These are phyloP conservation scores for Platycercus adscitus DNA, from an alignment of 2,113 vertebrate species.

Conservation along the genomic window DNA sequence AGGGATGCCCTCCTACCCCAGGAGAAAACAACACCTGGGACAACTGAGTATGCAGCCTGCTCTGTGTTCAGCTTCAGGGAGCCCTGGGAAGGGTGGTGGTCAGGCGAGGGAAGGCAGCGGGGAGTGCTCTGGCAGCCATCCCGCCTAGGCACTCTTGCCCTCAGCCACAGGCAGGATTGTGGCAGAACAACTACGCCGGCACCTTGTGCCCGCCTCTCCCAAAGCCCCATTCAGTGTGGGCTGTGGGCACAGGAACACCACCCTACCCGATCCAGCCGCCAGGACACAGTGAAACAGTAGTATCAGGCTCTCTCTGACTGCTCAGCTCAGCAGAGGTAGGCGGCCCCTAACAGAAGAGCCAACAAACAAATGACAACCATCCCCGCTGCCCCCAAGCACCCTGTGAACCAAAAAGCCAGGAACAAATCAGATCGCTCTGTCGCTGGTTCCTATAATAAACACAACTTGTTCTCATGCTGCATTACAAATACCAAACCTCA, in stretches of 20 bases:
- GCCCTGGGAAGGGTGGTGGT: neutral
- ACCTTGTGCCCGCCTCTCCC: neutral
- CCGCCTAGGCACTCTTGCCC: neutral
- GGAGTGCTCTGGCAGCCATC: neutral
- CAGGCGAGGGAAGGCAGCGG: fast-evolving
- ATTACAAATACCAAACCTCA: neutral
- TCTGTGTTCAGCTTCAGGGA: neutral
- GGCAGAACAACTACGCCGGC: neutral
- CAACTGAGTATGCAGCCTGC: neutral
- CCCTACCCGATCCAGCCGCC: neutral
- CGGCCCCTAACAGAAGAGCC: neutral
- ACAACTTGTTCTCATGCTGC: neutral
- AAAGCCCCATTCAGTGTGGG: fast-evolving
- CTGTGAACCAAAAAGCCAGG: neutral
- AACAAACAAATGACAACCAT: neutral
- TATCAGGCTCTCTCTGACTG: neutral
- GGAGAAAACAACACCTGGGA: neutral
- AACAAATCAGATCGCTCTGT: neutral
- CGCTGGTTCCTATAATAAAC: neutral
- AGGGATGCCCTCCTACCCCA: neutral
- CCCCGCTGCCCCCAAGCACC: neutral
- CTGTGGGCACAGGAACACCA: neutral
- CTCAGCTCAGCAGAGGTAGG: neutral
- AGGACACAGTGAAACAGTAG: neutral
- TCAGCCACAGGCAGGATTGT: neutral